A percentile compares a stretch with the other conserved stretches of the same genome.
Evolutionary conservation across 2,113 vertebrate genomes (phyloP).

Genomic region (Rhineura floridana): DNA sequence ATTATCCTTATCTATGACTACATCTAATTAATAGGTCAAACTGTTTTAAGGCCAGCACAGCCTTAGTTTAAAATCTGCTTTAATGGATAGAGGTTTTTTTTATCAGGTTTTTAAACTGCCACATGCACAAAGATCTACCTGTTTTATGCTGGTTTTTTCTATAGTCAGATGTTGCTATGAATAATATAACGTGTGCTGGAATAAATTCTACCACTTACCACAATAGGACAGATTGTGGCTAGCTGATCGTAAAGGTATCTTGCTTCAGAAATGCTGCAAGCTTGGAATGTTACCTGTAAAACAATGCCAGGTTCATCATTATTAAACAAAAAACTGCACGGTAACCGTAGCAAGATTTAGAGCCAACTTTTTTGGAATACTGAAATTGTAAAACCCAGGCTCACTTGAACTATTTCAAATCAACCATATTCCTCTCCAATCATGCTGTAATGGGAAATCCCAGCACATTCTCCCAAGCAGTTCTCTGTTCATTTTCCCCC

Average conservation of each 20-base stretch:
- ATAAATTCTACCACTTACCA: conserved; percentile 81
- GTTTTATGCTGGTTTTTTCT: neutral
- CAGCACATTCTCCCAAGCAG: neutral
- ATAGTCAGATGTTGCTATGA: rapidly evolving
- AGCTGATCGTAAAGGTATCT: conserved; percentile 98
- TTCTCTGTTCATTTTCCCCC: neutral
- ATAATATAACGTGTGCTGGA: neutral
- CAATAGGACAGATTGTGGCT: conserved; percentile 96
- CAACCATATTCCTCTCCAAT: neutral
- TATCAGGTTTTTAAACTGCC: neutral
- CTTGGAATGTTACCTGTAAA: conserved; percentile 95
- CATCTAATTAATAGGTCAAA: too few species aligned
- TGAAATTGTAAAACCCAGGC: neutral
- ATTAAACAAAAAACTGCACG: neutral
- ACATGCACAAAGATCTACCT: neutral
- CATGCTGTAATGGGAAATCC: neutral
- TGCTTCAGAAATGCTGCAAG: conserved; percentile 96
- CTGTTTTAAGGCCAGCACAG: neutral
- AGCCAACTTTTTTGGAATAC: neutral
- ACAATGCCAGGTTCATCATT: conserved; percentile 26
- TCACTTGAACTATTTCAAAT: neutral
- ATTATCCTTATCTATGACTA: neutral
- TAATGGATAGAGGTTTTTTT: neutral
- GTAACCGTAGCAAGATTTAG: neutral
- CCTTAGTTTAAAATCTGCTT: neutral